Evolutionary conservation across 2,113 vertebrate species (phyloP), one percentile per base, ranked within the genome.

Genomic region (Oxyura jamaicensis): DNA sequence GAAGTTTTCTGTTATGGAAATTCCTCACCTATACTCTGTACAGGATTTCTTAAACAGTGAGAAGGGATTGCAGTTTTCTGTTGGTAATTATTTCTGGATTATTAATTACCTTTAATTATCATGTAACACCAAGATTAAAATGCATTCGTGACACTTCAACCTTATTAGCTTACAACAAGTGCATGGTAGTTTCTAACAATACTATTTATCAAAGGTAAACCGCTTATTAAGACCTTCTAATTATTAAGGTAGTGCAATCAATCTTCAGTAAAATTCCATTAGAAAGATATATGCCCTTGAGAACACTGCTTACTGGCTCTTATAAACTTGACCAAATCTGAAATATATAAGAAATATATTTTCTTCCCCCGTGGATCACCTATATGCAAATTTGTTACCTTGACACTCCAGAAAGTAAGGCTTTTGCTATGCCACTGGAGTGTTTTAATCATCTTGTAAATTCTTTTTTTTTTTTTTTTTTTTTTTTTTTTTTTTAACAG

Each of bases 121-220:
- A 29, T 44, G 66, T 76, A 96, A 90, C 94, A 86, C 67, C 76
- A 93, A 95, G 95, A 96, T 95, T 93, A 97, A 78, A 97, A 91
- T 73, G 62, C 71, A 83, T 97, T 96, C 94, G 90, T 95, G 96
- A 94, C 96, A 96, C 73, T 93, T 97, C 90, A 97, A 96, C 91
- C 94, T 97, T 97, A 97, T 97, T 98, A 97, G 55, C 79, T 92
- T 85, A 95, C 81, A 92, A 77, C 92, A 94, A 76, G 74, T 95
- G 76, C 88, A 93, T 0, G 4, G 89, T 50, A 58, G 72, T 77
- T 97, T 96, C 75, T 87, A 96, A 90, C 94, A 95, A 95, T 94
- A 92, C 96, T 97, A 96, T 97, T 97, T 96, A 97, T 97, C 96
- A 98, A 97, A 95, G 69, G 83, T 97, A 97, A 97, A 95, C 69